These are phyloP conservation scores for Amiota minor DNA, from an alignment of 2,888 invertebrate genomes.

Conservation along the genomic window DNA sequence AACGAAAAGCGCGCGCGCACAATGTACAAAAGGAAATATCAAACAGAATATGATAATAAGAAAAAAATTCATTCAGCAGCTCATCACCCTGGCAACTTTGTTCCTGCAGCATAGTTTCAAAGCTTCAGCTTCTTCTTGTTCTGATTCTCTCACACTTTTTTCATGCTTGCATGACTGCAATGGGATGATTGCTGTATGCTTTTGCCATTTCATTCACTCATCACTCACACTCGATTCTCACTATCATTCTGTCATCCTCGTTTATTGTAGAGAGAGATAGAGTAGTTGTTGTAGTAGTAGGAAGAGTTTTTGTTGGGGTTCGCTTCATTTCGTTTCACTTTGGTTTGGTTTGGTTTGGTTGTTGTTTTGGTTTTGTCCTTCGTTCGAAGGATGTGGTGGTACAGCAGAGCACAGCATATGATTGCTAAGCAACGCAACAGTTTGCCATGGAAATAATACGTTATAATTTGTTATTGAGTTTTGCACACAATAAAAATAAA, in stretches of 20 bases:
- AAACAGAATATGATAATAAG: not conserved
- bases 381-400: slow-evolving; percentile 6
- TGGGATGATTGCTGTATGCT: too few relatives aligned
- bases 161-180: not conserved
- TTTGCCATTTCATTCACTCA: not conserved
- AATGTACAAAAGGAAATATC: slow-evolving; percentile 41
- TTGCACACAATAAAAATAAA: slow-evolving; percentile 50
- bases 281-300: not conserved
- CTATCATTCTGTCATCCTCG: too few relatives aligned
- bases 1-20: not conserved
- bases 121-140: not conserved
- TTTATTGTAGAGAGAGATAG: too few relatives aligned
- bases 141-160: not conserved
- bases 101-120: slow-evolving; percentile 52
- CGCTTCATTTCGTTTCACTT: not conserved
- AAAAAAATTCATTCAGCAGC: not conserved
- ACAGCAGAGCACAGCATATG: slow-evolving; percentile 34
- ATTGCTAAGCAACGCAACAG: slow-evolving; percentile 72
- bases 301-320: slow-evolving; percentile 27
- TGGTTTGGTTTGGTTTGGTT: too few relatives aligned
- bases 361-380: too few relatives aligned
- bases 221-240: not conserved
- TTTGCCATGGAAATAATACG: slow-evolving; percentile 72
- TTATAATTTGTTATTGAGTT: slow-evolving; percentile 72
- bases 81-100: slow-evolving; percentile 47